These are phyloP conservation scores for Aromia moschata DNA, from an alignment of 2,888 invertebrate genomes.

Conservation along the genomic window DNA sequence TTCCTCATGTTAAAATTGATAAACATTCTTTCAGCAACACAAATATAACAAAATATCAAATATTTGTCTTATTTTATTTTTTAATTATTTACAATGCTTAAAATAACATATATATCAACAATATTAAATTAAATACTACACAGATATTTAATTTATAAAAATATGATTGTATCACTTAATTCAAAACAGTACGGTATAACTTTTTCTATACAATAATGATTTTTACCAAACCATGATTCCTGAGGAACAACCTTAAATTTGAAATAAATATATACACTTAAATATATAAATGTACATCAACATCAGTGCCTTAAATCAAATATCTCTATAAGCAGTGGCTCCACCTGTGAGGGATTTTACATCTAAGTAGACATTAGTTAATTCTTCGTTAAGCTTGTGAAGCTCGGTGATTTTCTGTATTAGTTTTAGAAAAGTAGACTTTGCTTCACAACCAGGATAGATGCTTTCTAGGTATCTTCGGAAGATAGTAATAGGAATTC, in stretches of 20 bases:
- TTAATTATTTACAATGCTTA: no score
- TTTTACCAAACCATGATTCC: constrained; percentile 20
- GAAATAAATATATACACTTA: not conserved
- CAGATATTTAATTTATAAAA: no score
- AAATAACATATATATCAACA: no score
- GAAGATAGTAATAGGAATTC: constrained; percentile 90
- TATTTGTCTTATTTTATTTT: no score
- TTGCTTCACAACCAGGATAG: constrained; percentile 86
- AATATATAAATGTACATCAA: not conserved
- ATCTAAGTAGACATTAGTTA: constrained; percentile 91
- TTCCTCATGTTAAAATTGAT: no score
- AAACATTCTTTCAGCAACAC: no score
- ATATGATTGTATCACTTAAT: no score
- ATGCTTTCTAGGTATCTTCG: constrained; percentile 84
- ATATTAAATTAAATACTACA: no score
- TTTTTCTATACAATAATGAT: not conserved
- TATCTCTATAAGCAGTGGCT: constrained; percentile 93
- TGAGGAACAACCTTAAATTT: constrained; percentile 11
- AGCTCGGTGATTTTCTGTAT: constrained; percentile 93
- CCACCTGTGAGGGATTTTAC: constrained; percentile 91
- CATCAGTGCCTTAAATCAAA: constrained; percentile 82
- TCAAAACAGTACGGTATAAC: no score
- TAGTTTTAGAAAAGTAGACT: constrained; percentile 85
- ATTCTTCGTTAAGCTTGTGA: constrained; percentile 86
- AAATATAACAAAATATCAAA: no score